Percentiles rank a stretch among this genome's conserved stretches.
Evolutionary conservation across 1,140 invertebrate genomes (phyloP).

Genomic region (Platorchestia sp.): DNA sequence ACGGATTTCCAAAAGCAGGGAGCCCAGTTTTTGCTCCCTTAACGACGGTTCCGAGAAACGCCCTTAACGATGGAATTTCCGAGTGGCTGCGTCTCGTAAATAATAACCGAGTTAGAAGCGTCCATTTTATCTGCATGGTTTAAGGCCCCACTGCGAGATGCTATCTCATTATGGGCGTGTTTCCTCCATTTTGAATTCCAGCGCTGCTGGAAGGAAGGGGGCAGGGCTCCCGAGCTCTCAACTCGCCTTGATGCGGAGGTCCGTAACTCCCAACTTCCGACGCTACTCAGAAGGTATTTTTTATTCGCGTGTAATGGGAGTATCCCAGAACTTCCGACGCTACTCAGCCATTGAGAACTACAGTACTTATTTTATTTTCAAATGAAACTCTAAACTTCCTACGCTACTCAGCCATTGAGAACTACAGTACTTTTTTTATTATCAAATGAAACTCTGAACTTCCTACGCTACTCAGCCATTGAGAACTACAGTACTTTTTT

Average conservation of each 20-base stretch:
- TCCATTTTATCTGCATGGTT: constrained; percentile 55
- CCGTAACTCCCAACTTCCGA: neutral
- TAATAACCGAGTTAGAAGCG: constrained; percentile 32
- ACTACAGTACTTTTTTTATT: neutral
- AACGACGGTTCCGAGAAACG: constrained; percentile 22
- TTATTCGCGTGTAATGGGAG: too few relatives aligned
- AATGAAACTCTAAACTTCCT: too few relatives aligned
- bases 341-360: neutral
- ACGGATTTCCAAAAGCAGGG: neutral
- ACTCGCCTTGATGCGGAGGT: neutral
- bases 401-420: neutral
- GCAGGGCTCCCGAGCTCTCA: neutral
- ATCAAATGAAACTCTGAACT: too few relatives aligned
- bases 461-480: neutral
- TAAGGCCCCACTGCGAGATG: constrained; percentile 37
- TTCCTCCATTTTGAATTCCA: constrained; percentile 50
- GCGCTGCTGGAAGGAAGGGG: constrained; percentile 35
- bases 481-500: neutral
- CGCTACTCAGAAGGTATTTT: too few relatives aligned
- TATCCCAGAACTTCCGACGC: too few relatives aligned
- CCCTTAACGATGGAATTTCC: constrained; percentile 48
- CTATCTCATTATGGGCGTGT: constrained; percentile 53
- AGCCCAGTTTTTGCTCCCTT: constrained; percentile 16
- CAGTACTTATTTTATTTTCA: neutral
- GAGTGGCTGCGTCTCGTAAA: constrained; percentile 42